Evolutionary conservation across 2,888 invertebrate genomes (phyloP), one percentile per base, ranked within the genome.

Genomic region (Pristionchus arcanus): DNA sequence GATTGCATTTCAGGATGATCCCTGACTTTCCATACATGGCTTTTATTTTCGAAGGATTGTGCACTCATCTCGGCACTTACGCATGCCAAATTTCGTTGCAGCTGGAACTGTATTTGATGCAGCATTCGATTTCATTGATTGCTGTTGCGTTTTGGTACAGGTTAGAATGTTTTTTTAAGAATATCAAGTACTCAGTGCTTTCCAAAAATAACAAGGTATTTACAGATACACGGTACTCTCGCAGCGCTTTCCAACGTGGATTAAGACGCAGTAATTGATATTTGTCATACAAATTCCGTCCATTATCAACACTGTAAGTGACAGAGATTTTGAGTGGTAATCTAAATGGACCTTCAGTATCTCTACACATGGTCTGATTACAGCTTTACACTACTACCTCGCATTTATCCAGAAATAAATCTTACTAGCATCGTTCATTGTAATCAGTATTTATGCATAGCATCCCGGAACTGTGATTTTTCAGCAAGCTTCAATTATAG

Each of bases 131-230:
- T 37, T 34, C n/a, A 2, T 49, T 77, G 0, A 77, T 77, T 11
- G 77, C 77, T 4, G 77, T 77, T 11, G 3, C 77, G n/a, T 77
- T 77, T 15, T 77, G 77, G 77, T 77, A 77, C 42, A 77, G 77
- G 77, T 77, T 21, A 4, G 77, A 9, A 1, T 21, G 1, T 2
- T 3, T 34, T 4, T n/a, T n/a, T 19, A 28, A 2, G 19, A 74
- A 9, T 42, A 25, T 49, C 7, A 42, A 49, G 25, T 34, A n/a
- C 16, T n/a, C n/a, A n/a, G n/a, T n/a, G n/a, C n/a, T n/a, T n/a
- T n/a, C n/a, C n/a, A n/a, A 34, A 16, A 31, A 34, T 37, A 74
- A 74, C 4, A 5, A 66, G 28, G 15, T 21, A 16, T 5, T 34
- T 13, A 68, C n/a, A 74, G 74, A 21, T 37, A 37, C 25, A 37